Evolutionary conservation across 2,888 invertebrate genomes (phyloP).

Genomic region (Gymnoscelis rufifasciata): DNA sequence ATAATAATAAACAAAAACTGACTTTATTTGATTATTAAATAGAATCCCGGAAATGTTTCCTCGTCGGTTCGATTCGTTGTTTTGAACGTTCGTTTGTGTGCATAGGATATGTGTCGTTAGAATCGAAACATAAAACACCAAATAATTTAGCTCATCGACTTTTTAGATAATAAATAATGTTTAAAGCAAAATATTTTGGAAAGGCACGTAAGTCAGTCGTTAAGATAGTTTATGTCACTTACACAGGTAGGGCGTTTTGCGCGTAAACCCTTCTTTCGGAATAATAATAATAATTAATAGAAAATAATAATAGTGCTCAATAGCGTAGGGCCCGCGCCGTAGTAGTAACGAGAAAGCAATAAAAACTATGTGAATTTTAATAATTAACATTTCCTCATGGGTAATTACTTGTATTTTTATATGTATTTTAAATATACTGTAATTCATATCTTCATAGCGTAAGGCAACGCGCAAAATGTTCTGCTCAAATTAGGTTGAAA

Average conservation of each 20-base stretch:
- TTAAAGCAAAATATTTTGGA: conserved; percentile 70
- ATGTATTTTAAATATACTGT: conserved; percentile 77
- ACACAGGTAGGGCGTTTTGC: conserved; percentile 65
- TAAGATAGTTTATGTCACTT: conserved; percentile 54
- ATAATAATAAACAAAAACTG: conserved; percentile 14
- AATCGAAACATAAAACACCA: conserved; percentile 77
- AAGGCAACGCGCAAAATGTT: conserved; percentile 56
- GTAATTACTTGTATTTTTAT: conserved; percentile 73
- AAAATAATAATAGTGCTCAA: conserved; percentile 70
- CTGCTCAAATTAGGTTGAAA: conserved; percentile 27
- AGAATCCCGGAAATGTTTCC: conserved; percentile 12
- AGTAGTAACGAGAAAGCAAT: conserved; percentile 66
- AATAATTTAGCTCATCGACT: conserved; percentile 75
- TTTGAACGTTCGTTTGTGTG: conserved; percentile 28
- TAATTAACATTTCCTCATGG: conserved; percentile 46
- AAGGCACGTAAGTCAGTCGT: conserved; percentile 57
- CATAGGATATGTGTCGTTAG: conserved; percentile 45
- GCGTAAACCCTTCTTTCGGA: conserved; percentile 55
- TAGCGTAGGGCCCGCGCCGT: conserved; percentile 54
- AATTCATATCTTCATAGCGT: conserved; percentile 76
- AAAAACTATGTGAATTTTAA: conserved; percentile 65
- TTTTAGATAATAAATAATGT: conserved; percentile 75
- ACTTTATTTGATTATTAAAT: conserved; percentile 21
- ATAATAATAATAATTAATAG: conserved; percentile 55
- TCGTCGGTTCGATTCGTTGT: conserved; percentile 24